Evolutionary conservation across 2,797 vertebrate species (phyloP).

Genomic region (Bryconaethiops microstoma): DNA sequence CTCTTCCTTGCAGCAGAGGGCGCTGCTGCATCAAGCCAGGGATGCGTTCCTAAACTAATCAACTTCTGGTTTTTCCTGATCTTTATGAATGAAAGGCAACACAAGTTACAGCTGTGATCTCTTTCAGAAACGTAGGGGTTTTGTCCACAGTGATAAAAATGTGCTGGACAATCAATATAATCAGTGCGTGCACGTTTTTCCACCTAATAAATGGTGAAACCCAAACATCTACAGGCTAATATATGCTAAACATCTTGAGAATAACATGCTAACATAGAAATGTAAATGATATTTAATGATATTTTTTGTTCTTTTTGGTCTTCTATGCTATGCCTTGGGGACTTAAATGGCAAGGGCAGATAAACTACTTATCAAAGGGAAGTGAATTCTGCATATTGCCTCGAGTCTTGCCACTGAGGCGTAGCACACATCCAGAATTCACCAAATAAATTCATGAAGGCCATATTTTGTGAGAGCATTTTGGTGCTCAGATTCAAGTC

Average conservation of each 20-base stretch:
- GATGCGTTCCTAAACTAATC: neutral
- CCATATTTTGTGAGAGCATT: constrained; percentile 43
- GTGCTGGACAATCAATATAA: constrained; percentile 25
- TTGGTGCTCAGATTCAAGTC: constrained; percentile 36
- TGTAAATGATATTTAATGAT: constrained; percentile 12
- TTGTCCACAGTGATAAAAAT: constrained; percentile 41
- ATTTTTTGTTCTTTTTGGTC: constrained; percentile 22
- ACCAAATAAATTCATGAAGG: constrained; percentile 50
- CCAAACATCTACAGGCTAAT: neutral
- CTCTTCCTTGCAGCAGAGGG: constrained; percentile 53
- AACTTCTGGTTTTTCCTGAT: constrained; percentile 20
- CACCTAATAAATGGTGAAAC: neutral
- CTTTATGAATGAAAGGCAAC: constrained; percentile 54
- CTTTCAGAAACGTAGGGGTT: constrained; percentile 12
- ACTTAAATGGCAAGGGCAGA: constrained; percentile 1
- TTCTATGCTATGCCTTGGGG: constrained; percentile 25
- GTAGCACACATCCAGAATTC: constrained; percentile 38
- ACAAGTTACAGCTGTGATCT: constrained; percentile 30
- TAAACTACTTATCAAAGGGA: neutral
- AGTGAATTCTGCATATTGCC: constrained; percentile 11
- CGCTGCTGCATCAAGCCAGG: constrained; percentile 30
- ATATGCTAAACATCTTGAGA: constrained; percentile 16
- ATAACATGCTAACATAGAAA: constrained; percentile 44
- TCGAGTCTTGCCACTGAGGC: constrained; percentile 20
- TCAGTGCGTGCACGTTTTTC: constrained; percentile 18